These are phyloP conservation scores for Lydus trimaculatus DNA, from an alignment of 2,888 invertebrate genomes.

Conservation along the genomic window DNA sequence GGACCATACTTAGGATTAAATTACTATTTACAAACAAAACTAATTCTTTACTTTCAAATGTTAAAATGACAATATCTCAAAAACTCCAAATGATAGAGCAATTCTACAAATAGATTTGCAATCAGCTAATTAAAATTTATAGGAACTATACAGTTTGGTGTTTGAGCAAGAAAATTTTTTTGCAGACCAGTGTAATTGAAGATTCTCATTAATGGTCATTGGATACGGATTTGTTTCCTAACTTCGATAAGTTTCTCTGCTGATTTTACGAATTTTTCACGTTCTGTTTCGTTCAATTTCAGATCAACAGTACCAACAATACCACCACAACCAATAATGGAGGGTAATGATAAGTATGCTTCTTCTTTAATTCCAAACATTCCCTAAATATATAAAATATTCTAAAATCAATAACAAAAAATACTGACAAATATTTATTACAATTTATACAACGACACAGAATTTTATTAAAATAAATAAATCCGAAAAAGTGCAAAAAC, in stretches of 20 bases:
- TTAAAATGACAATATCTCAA: no score
- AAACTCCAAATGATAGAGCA: no score
- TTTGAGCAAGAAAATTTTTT: no score
- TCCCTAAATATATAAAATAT: background rate
- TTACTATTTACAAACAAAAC: no score
- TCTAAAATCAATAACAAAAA: background rate
- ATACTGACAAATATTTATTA: background rate
- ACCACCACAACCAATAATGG: background rate
- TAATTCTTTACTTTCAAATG: no score
- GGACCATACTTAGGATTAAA: no score
- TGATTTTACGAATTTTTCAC: background rate
- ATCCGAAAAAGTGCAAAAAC: background rate
- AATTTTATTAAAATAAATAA: slow-evolving; percentile 1
- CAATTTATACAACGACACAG: background rate
- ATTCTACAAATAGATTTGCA: no score
- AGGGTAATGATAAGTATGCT: background rate
- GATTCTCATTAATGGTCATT: background rate
- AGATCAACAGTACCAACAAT: background rate
- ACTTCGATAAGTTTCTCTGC: background rate
- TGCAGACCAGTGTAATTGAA: no score
- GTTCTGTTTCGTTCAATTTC: background rate
- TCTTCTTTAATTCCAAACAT: background rate
- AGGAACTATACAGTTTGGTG: no score
- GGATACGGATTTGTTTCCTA: background rate
- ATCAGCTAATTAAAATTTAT: no score